Percentiles rank a stretch among this genome's conserved stretches.
These are phyloP conservation scores for human (Homo sapiens) DNA, from an alignment of 2,113 vertebrate species.

Conservation along the genomic window GRCh38 chrX:53842001-53842500, in stretches of 20 bases:
- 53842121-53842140: not conserved
- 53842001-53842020: not conserved
- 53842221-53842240: not conserved
- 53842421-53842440: slow-evolving; percentile 4
- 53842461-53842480: not conserved
- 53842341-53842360: not conserved
- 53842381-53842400: not conserved
- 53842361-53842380: not conserved
- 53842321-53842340: not conserved
- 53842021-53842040: not conserved
- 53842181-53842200: not conserved
- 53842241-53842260: not conserved
- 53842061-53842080: not conserved
- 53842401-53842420: not conserved
- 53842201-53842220: not conserved
- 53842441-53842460: not conserved
- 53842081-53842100: not conserved
- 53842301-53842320: not conserved
- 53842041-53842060: not conserved
- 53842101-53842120: not conserved
- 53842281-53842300: not conserved
- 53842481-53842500: not conserved
- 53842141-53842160: not conserved
- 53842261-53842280: not conserved
- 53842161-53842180: not conserved